Evolutionary conservation across 2,113 vertebrate species (phyloP).

Genomic region (Pedionomus torquatus): DNA sequence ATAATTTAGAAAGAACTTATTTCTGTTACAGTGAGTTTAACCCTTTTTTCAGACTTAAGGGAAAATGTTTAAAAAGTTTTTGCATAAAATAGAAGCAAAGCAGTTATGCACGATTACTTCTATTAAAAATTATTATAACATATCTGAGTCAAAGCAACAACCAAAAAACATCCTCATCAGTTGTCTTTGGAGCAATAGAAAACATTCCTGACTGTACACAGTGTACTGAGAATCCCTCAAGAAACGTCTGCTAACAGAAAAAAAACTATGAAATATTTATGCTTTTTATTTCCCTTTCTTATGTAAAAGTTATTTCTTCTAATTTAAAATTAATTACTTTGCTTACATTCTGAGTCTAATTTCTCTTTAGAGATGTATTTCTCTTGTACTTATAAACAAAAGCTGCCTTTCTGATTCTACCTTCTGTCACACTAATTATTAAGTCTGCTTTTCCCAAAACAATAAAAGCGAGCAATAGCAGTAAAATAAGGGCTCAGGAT

Average conservation of each 20-base stretch:
- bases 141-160: background rate
- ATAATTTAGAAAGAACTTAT: background rate
- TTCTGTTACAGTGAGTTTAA: background rate
- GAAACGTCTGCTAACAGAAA: background rate
- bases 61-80: background rate
- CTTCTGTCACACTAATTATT: background rate
- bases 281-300: background rate
- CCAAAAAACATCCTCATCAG: background rate
- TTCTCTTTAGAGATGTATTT: background rate
- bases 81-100: background rate
- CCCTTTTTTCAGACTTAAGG: background rate
- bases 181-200: background rate
- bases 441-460: background rate
- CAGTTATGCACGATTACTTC: background rate
- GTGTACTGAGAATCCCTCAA: background rate
- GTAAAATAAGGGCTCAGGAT: background rate
- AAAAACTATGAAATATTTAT: background rate
- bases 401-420: background rate
- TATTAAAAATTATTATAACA: background rate
- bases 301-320: slow-evolving; percentile 46
- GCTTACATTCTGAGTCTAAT: background rate
- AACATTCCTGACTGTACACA: background rate
- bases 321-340: slow-evolving; percentile 50
- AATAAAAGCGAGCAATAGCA: background rate
- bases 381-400: slow-evolving; percentile 1